A percentile compares a stretch with the other conserved stretches of the same genome.
Evolutionary conservation across 2,888 invertebrate genomes (phyloP).

Genomic region (Trimorus sp.): DNA sequence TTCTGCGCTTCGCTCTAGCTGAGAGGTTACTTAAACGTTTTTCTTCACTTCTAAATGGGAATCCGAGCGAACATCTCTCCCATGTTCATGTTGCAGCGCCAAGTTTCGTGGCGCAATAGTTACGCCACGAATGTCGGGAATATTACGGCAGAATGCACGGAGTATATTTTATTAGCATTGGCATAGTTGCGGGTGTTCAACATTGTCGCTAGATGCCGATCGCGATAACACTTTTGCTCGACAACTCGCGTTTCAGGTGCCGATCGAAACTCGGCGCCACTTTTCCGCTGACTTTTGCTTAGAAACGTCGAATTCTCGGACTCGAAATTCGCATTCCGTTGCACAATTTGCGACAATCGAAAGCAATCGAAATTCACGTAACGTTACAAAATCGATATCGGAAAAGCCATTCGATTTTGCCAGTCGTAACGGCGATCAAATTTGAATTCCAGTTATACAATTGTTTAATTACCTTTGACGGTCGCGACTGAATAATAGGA

Average conservation of each 20-base stretch:
- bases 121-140: conserved; percentile 29
- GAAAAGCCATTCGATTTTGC: conserved; percentile 27
- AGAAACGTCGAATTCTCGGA: background rate
- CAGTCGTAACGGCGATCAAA: conserved; percentile 20
- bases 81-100: conserved; percentile 21
- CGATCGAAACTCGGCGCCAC: too few relatives aligned
- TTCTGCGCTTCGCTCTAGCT: too few relatives aligned
- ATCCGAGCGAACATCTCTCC: conserved; percentile 1
- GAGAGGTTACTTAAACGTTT: too few relatives aligned
- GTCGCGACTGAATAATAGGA: background rate
- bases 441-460: conserved; percentile 32
- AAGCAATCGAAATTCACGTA: conserved; percentile 33
- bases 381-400: conserved; percentile 35
- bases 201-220: conserved; percentile 21
- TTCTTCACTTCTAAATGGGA: too few relatives aligned
- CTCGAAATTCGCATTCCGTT: conserved; percentile 21
- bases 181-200: conserved; percentile 22
- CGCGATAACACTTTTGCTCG: too few relatives aligned
- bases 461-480: conserved; percentile 26
- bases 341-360: conserved; percentile 41
- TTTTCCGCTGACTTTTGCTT: too few relatives aligned
- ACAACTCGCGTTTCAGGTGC: too few relatives aligned
- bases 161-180: conserved; percentile 52
- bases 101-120: conserved; percentile 33
- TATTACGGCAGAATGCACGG: conserved; percentile 31